phyloP scores from a whole-genome alignment of 1,140 invertebrate species.

The Spodoptera litura region DNA sequence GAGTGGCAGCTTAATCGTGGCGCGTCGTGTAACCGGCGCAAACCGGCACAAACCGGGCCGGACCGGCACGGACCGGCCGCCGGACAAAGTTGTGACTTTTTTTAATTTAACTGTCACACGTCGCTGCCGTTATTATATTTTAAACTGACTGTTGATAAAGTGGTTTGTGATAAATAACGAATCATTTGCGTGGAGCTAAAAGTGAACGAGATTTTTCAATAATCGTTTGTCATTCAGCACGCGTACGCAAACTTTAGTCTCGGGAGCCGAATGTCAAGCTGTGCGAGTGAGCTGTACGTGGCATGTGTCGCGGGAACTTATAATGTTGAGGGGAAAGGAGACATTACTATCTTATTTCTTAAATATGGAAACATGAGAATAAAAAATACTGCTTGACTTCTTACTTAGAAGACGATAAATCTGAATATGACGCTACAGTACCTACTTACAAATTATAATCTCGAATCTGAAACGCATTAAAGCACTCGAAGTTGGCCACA shows the following conservation, averaged over 20 bases:
- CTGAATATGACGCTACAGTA: too few relatives aligned
- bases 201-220: conserved; percentile 2
- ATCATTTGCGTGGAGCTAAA: conserved; percentile 11
- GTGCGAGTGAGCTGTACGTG: not conserved
- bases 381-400: not conserved
- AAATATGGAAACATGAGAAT: not conserved
- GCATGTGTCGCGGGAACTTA: too few relatives aligned
- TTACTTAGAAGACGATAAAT: too few relatives aligned
- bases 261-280: not conserved
- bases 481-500: not conserved
- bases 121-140: conserved; percentile 21
- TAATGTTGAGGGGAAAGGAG: too few relatives aligned
- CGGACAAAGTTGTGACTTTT: not conserved
- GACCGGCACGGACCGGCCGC: not conserved
- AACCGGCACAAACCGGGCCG: too few relatives aligned
- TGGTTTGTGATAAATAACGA: conserved; percentile 24
- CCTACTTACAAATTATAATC: too few relatives aligned
- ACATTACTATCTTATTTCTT: not conserved
- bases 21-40: conserved; percentile 9
- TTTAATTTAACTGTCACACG: conserved; percentile 31
- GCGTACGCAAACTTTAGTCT: too few relatives aligned
- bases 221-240: conserved; percentile 14
- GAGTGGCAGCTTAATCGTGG: conserved; percentile 21
- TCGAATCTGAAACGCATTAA: not conserved
- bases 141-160: conserved; percentile 32